These are phyloP conservation scores for Laterallus jamaicensis DNA, from an alignment of 2,113 vertebrate species.

Conservation along the genomic window DNA sequence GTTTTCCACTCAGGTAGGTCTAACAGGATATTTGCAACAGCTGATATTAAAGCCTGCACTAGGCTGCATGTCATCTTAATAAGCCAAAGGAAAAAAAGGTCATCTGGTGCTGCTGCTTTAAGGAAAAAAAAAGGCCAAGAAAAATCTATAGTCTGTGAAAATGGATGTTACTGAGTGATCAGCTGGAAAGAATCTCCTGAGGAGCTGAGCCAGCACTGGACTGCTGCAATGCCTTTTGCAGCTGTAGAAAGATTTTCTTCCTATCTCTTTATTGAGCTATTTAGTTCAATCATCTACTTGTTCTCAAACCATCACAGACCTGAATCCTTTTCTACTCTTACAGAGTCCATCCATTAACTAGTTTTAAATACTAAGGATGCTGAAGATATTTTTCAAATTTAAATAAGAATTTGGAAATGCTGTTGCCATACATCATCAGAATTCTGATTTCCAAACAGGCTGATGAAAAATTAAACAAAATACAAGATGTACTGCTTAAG, in stretches of 20 bases:
- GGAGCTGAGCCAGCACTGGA: neutral
- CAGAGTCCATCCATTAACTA: neutral
- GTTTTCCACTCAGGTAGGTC: neutral
- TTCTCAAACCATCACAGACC: neutral
- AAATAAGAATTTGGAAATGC: neutral
- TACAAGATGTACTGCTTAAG: neutral
- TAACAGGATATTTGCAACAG: fast-evolving
- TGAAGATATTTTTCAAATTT: neutral
- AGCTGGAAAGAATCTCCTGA: neutral
- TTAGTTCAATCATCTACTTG: neutral
- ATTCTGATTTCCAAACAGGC: neutral
- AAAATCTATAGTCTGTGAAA: neutral
- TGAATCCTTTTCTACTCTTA: neutral
- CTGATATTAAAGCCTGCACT: neutral
- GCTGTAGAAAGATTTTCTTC: neutral
- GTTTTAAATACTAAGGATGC: neutral
- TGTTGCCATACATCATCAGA: neutral
- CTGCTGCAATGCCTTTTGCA: neutral
- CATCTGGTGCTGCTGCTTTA: neutral
- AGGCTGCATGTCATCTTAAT: neutral
- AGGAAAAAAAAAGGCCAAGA: neutral
- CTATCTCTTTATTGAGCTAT: neutral
- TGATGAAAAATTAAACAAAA: neutral
- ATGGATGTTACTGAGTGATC: neutral
- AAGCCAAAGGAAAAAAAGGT: neutral